These are phyloP conservation scores for Belonocnema kinseyi DNA, from an alignment of 1,140 invertebrate genomes.

Conservation along the genomic window DNA sequence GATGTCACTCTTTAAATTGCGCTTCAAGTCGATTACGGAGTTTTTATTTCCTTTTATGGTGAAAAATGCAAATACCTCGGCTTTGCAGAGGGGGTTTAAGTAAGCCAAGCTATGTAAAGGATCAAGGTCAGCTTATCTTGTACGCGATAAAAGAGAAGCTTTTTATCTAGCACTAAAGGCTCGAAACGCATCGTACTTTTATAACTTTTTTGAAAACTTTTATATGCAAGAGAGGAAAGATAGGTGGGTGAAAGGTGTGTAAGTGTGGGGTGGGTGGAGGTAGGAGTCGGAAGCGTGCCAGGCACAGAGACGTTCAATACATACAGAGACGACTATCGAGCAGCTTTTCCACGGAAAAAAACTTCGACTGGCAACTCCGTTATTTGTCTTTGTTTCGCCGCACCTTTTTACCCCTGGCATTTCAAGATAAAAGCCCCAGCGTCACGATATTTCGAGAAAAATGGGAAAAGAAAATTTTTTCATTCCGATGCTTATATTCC, in stretches of 20 bases:
- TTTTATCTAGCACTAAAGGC: neutral
- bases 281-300: constrained; percentile 35
- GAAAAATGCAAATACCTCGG: constrained; percentile 12
- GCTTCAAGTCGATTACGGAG: neutral
- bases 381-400: neutral
- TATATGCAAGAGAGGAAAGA: constrained; percentile 24
- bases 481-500: neutral
- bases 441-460: constrained; percentile 24
- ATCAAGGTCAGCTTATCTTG: constrained; percentile 22
- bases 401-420: neutral
- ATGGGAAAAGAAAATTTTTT: neutral
- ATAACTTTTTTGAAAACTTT: neutral
- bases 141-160: neutral
- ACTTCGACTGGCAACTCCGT: constrained; percentile 5
- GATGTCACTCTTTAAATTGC: neutral
- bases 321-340: constrained; percentile 18
- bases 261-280: neutral
- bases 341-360: neutral
- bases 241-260: constrained; percentile 10
- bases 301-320: constrained; percentile 41
- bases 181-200: constrained; percentile 11
- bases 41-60: neutral
- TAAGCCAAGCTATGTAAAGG: neutral
- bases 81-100: neutral
- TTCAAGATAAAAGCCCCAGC: constrained; percentile 10